Conservation (phyloP, 2,113 vertebrate genomes). For the Synodontis membranacea region DNA sequence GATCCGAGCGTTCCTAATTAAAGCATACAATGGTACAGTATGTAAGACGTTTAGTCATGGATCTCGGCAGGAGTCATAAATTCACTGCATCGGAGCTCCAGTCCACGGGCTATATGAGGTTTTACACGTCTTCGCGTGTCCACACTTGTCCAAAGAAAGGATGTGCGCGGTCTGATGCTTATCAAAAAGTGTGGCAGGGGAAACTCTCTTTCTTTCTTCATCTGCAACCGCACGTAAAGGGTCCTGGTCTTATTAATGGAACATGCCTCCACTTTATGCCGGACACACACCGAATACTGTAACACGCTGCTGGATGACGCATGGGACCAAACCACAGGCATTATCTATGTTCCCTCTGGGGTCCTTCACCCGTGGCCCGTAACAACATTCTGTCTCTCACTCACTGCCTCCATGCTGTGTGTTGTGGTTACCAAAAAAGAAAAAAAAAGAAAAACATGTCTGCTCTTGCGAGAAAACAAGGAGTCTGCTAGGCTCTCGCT, state of each 20-base stretch:
- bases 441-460: slow-evolving; percentile 31
- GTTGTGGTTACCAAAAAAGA: slow-evolving; percentile 49
- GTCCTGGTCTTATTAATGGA: slow-evolving; percentile 5
- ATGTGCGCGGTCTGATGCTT: slow-evolving; percentile 36
- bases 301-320: slow-evolving; percentile 8
- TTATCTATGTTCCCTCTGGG: slow-evolving; percentile 40
- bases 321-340: slow-evolving; percentile 47
- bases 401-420: slow-evolving; percentile 43
- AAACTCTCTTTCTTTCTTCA: slow-evolving; percentile 22
- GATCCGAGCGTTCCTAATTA: slow-evolving; percentile 13
- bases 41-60: slow-evolving; percentile 21
- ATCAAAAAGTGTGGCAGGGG: slow-evolving; percentile 34
- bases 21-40: slow-evolving; percentile 21
- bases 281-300: slow-evolving; percentile 22
- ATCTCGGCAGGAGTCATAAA: neutral
- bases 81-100: slow-evolving; percentile 11
- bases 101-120: slow-evolving; percentile 18
- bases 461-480: slow-evolving; percentile 44
- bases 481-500: slow-evolving; percentile 6
- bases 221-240: slow-evolving; percentile 3
- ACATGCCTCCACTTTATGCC: neutral
- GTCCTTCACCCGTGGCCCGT: slow-evolving; percentile 40
- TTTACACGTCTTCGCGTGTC: slow-evolving; percentile 39
- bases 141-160: slow-evolving; percentile 42
- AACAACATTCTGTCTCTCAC: slow-evolving; percentile 41